Evolutionary conservation across 1,140 invertebrate species (phyloP).

Genomic region (Scaptomyza hsui): DNA sequence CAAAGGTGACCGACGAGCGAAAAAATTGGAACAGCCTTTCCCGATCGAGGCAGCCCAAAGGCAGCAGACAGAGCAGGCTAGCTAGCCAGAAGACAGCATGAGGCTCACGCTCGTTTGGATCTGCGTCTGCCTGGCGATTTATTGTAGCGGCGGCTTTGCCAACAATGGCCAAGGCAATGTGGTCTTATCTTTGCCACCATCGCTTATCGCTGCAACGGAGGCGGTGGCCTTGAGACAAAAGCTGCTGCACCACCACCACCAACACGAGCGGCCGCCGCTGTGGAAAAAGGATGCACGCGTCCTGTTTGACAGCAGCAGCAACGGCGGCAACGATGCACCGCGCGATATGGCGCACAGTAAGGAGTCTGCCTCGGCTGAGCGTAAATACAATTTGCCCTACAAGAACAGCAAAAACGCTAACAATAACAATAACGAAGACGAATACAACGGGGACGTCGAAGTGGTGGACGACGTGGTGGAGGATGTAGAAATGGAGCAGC

Average conservation of each 20-base stretch:
- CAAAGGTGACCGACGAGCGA: constrained; percentile 65
- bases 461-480: constrained; percentile 47
- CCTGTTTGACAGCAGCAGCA: constrained; percentile 62
- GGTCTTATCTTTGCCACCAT: constrained; percentile 83
- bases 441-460: not conserved
- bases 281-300: constrained; percentile 81
- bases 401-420: constrained; percentile 27
- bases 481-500: constrained; percentile 35
- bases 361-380: constrained; percentile 16
- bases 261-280: constrained; percentile 17
- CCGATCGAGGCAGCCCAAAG: constrained; percentile 39
- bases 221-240: constrained; percentile 76
- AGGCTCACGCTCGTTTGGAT: constrained; percentile 80
- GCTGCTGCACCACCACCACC: constrained; percentile 35
- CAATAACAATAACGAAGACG: not conserved
- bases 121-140: constrained; percentile 77
- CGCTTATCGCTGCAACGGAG: constrained; percentile 79
- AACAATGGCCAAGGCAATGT: constrained; percentile 68
- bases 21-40: constrained; percentile 61
- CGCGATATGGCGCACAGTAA: constrained; percentile 55
- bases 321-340: constrained; percentile 43
- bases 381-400: constrained; percentile 36
- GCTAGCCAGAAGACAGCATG: constrained; percentile 59
- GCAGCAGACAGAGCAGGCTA: not conserved
- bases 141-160: constrained; percentile 67